phyloP scores from a whole-genome alignment of 2,113 vertebrate species.

The cattle (Bos taurus) region DNA sequence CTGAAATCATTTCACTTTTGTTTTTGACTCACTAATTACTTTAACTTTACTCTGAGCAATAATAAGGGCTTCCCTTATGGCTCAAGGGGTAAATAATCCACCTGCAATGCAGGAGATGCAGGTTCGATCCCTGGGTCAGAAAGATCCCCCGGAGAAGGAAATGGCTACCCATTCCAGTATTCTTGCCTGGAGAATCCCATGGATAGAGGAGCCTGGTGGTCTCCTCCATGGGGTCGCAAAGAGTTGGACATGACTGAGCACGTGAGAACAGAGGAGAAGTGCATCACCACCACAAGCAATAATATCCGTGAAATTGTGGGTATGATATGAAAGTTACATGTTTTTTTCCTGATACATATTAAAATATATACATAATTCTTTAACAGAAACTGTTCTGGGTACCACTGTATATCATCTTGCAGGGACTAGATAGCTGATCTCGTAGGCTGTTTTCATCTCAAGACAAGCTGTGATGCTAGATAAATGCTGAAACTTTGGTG shows the following conservation, averaged over 20 bases:
- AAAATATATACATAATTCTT: background rate
- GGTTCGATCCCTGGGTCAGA: background rate
- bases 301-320: background rate
- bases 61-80: background rate
- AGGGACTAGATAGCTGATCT: background rate
- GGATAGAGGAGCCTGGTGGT: background rate
- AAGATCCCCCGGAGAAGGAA: background rate
- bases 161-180: background rate
- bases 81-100: background rate
- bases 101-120: background rate
- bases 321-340: background rate
- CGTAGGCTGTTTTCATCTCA: constrained; percentile 1
- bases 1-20: background rate
- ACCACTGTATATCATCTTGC: background rate
- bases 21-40: background rate
- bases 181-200: background rate
- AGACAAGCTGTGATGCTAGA: constrained; percentile 22
- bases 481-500: constrained; percentile 22
- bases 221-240: rapidly evolving
- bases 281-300: background rate
- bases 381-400: background rate
- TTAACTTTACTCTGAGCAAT: background rate
- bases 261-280: background rate
- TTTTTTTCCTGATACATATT: background rate
- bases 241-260: background rate